Evolutionary conservation across 2,888 invertebrate species (phyloP).

Genomic region (Trimorus sp.): DNA sequence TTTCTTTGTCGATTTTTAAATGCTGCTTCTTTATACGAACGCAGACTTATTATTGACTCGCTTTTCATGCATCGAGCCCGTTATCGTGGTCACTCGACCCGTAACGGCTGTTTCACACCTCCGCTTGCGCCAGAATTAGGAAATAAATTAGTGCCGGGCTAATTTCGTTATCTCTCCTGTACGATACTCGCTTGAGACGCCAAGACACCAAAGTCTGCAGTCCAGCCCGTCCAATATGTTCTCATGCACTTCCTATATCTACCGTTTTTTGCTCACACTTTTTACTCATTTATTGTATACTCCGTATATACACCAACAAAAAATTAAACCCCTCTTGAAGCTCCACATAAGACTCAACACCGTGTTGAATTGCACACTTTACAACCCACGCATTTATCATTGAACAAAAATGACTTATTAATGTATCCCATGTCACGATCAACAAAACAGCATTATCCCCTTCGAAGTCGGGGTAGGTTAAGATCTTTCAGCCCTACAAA

Average conservation of each 20-base stretch:
- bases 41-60: slow-evolving; percentile 51
- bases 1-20: slow-evolving; percentile 57
- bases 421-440: too few relatives aligned
- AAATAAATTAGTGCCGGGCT: slow-evolving; percentile 81
- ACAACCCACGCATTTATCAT: too few relatives aligned
- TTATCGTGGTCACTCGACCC: slow-evolving; percentile 78
- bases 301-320: slow-evolving; percentile 11
- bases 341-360: too few relatives aligned
- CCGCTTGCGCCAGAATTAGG: slow-evolving; percentile 80
- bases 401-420: too few relatives aligned
- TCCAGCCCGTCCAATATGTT: slow-evolving; percentile 32
- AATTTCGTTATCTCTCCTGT: slow-evolving; percentile 80
- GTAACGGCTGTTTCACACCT: slow-evolving; percentile 81
- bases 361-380: too few relatives aligned
- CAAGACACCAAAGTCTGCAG: slow-evolving; percentile 51
- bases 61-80: slow-evolving; percentile 69
- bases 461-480: too few relatives aligned
- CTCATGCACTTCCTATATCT: slow-evolving; percentile 61
- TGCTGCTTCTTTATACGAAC: slow-evolving; percentile 61
- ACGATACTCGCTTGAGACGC: slow-evolving; percentile 73
- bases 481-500: too few relatives aligned
- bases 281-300: slow-evolving; percentile 17
- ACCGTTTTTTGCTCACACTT: slow-evolving; percentile 36
- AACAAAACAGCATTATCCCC: too few relatives aligned
- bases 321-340: too few relatives aligned